These are phyloP conservation scores for Phenganax marumi DNA, from an alignment of 92 coral and sea anemone genomes.

Conservation along the genomic window DNA sequence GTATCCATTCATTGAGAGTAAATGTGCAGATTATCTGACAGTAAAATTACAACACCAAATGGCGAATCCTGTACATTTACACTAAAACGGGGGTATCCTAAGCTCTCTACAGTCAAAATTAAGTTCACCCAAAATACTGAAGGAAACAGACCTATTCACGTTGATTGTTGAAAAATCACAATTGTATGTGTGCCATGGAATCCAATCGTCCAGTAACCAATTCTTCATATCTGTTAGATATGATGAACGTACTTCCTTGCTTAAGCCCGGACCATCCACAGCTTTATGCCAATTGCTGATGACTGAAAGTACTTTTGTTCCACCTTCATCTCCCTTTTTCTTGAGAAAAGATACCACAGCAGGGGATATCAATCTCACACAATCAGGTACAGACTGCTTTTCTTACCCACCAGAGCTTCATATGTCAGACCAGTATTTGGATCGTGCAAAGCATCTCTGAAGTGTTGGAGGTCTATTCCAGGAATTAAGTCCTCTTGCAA, in stretches of 20 bases:
- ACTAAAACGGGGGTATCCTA: neutral
- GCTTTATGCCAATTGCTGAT: slow-evolving; percentile 74
- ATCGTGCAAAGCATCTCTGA: slow-evolving; percentile 61
- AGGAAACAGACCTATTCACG: slow-evolving; percentile 56
- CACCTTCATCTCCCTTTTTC: slow-evolving; percentile 42
- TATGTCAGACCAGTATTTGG: slow-evolving; percentile 62
- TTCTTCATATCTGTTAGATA: slow-evolving; percentile 48
- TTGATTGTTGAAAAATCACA: slow-evolving; percentile 48
- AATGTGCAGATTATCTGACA: too few relatives aligned
- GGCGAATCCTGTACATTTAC: neutral
- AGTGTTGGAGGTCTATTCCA: slow-evolving; percentile 47
- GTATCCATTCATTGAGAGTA: too few relatives aligned
- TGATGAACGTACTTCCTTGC: slow-evolving; percentile 38
- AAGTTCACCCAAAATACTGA: neutral
- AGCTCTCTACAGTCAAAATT: neutral
- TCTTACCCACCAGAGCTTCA: slow-evolving; percentile 70
- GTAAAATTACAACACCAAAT: too few relatives aligned
- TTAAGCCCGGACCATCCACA: slow-evolving; percentile 65
- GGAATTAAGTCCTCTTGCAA: slow-evolving; percentile 64
- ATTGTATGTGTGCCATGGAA: slow-evolving; percentile 50
- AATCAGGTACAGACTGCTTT: slow-evolving; percentile 75
- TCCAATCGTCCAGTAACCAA: slow-evolving; percentile 66
- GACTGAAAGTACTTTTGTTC: slow-evolving; percentile 37
- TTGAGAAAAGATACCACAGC: slow-evolving; percentile 59
- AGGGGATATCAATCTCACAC: slow-evolving; percentile 59